Evolutionary conservation across 2,888 invertebrate genomes (phyloP).

Genomic region (Nineta flava): DNA sequence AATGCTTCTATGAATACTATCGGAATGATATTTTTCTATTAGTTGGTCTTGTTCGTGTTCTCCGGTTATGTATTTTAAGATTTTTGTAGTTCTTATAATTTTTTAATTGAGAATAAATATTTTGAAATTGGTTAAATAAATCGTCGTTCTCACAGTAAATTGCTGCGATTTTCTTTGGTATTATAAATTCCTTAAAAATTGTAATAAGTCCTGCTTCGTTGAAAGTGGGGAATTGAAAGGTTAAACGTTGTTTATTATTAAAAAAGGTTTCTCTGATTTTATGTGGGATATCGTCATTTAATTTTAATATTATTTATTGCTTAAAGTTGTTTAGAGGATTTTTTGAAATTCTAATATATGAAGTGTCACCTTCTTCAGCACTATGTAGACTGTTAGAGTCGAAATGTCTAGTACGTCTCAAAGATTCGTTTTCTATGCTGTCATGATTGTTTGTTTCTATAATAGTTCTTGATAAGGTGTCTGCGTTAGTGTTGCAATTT

Average conservation of each 20-base stretch:
- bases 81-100: background rate
- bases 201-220: background rate
- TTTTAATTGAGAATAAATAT: background rate
- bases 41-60: background rate
- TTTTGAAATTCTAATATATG: background rate
- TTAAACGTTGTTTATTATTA: background rate
- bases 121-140: background rate
- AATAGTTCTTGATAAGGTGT: slow-evolving; percentile 16
- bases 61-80: background rate
- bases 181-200: background rate
- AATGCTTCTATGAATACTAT: background rate
- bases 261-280: background rate
- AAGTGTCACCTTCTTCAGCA: background rate
- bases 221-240: background rate
- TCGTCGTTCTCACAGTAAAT: background rate
- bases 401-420: no score
- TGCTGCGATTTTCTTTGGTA: background rate
- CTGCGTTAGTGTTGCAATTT: slow-evolving; percentile 17
- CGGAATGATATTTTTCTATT: background rate
- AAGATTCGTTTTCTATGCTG: no score
- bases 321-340: background rate
- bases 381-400: no score
- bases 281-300: background rate
- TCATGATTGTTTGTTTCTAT: no score
- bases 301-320: background rate